Evolutionary conservation across 2,888 invertebrate genomes (phyloP).

Genomic region (Glaucopsyche alexis): DNA sequence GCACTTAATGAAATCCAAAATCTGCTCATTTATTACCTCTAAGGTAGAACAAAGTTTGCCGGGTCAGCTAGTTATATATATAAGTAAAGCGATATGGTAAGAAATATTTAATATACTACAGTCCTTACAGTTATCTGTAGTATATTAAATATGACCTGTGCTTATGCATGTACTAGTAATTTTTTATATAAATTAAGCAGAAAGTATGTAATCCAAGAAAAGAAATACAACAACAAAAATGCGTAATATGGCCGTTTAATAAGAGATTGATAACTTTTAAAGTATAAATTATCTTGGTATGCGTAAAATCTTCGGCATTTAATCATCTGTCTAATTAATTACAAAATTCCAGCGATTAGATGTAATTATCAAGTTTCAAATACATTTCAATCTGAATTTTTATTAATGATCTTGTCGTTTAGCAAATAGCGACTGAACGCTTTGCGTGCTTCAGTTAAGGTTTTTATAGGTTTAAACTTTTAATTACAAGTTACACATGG

Average conservation of each 20-base stretch:
- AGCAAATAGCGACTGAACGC: not conserved
- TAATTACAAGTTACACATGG: too few relatives aligned
- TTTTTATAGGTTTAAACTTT: not conserved
- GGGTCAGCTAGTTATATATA: too few relatives aligned
- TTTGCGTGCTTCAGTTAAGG: not conserved
- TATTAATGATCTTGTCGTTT: not conserved
- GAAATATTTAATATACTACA: too few relatives aligned
- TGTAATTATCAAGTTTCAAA: conserved; percentile 19
- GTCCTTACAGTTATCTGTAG: too few relatives aligned
- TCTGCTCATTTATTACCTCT: too few relatives aligned
- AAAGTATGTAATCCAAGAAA: too few relatives aligned
- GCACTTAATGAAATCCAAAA: too few relatives aligned
- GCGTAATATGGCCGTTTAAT: not conserved
- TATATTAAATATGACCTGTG: too few relatives aligned
- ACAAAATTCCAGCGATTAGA: conserved; percentile 12
- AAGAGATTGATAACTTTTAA: not conserved
- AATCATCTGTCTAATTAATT: conserved; percentile 15
- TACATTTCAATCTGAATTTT: conserved; percentile 6
- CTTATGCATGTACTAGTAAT: too few relatives aligned
- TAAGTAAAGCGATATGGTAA: too few relatives aligned
- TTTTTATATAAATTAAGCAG: too few relatives aligned
- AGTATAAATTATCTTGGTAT: conserved; percentile 11
- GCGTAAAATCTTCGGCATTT: not conserved
- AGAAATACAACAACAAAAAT: not conserved
- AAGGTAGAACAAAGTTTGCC: too few relatives aligned